Conservation (phyloP, 53 echinoderm and acorn worm genomes). For the Luidia sarsii region DNA sequence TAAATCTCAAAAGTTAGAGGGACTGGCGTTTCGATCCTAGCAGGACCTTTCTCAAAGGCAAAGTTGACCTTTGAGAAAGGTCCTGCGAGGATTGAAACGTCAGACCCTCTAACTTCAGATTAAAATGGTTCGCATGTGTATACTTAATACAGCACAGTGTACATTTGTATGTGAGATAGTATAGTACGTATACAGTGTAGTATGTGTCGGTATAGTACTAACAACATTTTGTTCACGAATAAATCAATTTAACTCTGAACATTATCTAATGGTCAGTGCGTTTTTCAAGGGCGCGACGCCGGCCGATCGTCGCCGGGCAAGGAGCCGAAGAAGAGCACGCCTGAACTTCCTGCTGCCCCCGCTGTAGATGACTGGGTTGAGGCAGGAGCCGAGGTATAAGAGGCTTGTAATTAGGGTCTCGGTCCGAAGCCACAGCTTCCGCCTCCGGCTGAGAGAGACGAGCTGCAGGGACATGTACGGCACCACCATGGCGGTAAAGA, state of each 20-base stretch:
- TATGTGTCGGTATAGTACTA: neutral
- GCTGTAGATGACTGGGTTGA: conserved; percentile 56
- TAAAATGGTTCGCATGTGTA: no score
- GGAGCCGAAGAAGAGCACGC: no score
- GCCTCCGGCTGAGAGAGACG: neutral
- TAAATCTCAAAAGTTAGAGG: no score
- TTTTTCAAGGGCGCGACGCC: no score
- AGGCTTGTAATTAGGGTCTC: conserved; percentile 16
- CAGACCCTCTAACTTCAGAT: no score
- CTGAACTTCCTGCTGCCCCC: conserved; percentile 28
- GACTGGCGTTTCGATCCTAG: no score
- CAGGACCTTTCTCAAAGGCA: no score
- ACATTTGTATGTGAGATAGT: neutral
- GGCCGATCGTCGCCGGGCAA: no score
- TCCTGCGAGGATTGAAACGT: no score
- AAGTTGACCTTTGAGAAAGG: no score
- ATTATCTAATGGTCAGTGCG: no score
- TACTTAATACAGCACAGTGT: no score
- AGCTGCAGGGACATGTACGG: conserved; percentile 43
- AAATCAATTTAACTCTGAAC: neutral
- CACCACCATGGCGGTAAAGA: neutral
- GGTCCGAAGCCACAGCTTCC: neutral
- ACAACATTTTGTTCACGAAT: neutral
- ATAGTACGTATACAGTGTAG: neutral
- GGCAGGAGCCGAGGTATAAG: conserved; percentile 1